Base-by-base conservation (phyloP, 2,113 vertebrate species). In the Natator depressus region DNA sequence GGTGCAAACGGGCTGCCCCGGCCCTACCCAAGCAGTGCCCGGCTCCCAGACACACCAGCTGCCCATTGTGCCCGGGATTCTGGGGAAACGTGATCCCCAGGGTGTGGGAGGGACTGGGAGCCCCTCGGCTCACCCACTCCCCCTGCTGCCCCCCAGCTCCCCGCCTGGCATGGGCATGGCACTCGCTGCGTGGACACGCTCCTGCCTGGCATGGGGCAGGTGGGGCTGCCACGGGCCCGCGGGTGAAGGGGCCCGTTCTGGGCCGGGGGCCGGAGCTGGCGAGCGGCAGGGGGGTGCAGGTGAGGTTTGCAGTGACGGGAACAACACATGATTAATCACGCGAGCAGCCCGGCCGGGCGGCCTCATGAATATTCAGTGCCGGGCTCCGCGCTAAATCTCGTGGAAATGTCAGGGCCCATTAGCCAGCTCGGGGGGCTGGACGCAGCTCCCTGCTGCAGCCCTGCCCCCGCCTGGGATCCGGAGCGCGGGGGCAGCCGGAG, bases 381-480 rank as follows among this genome's bases (percentile, higher is more conserved):
- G 93, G 94, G 96, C 97, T 98, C 95, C 93, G 94, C 94, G 97
- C 97, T 98, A 98, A 97, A 98, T 98, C 97, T 97, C 97, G 97
- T 96, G 97, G 97, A 97, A 97, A 98, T 98, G 97, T 98, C 97
- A 98, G 97, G 97, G 97, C 97, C 97, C 97, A 97, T 98, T 98
- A 97, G 96, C 96, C 96, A 97, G 97, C 97, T 84, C 94, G 90
- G 90, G 97, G 97, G 95, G 95, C 89, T 94, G 96, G 94, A 93
- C 31, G 93, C 93, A 91, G 95, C n/a, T 96, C 93, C 87, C 89
- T 1, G 9, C 57, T 95, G 57, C 0, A 0, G 75, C 87, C 94
- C 89, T 89, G 55, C 69, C 82, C 76, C 0, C 2, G 4, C 88
- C 54, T 84, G 80, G 78, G 0, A 1, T 87, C 69, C 13, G 11